A percentile compares a stretch with the other conserved stretches of the same genome.
Evolutionary conservation across 1,140 invertebrate species (phyloP).

Genomic region (Aphelenchoides fujianensis): DNA sequence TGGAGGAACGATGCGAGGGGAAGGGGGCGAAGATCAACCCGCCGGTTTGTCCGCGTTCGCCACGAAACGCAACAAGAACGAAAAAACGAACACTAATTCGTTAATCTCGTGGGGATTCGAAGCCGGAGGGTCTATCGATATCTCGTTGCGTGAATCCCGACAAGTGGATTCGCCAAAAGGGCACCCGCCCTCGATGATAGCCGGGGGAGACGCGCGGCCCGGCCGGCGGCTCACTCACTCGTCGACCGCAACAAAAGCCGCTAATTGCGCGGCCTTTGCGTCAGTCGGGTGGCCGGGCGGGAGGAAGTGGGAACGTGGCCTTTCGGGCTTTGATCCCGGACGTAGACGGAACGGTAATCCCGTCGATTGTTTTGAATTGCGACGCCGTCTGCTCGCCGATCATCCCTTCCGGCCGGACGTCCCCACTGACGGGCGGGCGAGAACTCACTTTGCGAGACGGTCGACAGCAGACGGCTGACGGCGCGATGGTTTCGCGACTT

Average conservation of each 20-base stretch:
- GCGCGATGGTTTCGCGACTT: neutral
- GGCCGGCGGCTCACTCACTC: too few relatives aligned
- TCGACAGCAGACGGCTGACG: neutral
- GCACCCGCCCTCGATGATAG: neutral
- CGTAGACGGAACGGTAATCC: too few relatives aligned
- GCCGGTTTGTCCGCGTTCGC: neutral
- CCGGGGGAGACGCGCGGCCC: neutral
- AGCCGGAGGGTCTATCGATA: neutral
- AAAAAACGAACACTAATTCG: neutral
- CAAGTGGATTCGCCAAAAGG: too few relatives aligned
- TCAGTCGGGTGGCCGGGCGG: too few relatives aligned
- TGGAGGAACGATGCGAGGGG: too few relatives aligned
- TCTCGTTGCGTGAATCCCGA: too few relatives aligned
- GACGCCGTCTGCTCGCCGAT: too few relatives aligned
- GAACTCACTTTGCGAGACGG: conserved; percentile 10
- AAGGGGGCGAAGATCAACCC: neutral
- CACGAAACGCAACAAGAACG: neutral
- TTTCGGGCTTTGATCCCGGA: too few relatives aligned
- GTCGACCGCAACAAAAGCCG: neutral
- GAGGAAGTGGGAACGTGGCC: too few relatives aligned
- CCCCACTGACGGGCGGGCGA: too few relatives aligned
- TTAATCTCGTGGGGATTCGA: neutral
- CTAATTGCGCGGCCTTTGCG: neutral
- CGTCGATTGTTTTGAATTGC: neutral
- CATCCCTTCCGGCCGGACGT: too few relatives aligned